Conservation (phyloP, 2,113 vertebrate species). For the Grammomys dolichurus region DNA sequence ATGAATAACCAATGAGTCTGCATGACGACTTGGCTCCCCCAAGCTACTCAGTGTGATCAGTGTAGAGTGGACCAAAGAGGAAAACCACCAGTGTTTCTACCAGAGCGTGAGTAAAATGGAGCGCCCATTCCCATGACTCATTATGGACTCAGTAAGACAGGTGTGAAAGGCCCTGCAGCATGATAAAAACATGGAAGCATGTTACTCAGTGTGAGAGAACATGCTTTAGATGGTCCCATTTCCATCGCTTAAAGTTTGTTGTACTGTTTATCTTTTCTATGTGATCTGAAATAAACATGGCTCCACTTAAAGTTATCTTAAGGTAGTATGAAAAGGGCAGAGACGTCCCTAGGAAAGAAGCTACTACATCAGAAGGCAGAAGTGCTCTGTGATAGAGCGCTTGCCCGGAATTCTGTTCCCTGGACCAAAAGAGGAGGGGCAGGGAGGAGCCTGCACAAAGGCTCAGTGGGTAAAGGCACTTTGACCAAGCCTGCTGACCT, state of each 20-base stretch:
- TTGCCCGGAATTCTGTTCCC: not conserved
- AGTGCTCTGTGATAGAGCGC: not conserved
- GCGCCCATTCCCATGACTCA: not conserved
- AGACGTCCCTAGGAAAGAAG: not conserved
- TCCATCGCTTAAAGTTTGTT: not conserved
- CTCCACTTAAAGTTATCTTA: constrained; percentile 47
- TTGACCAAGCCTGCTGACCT: not conserved
- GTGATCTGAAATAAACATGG: constrained; percentile 3
- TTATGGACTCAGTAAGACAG: not conserved
- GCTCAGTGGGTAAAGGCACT: not conserved
- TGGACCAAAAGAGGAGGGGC: not conserved
- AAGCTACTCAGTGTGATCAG: not conserved
- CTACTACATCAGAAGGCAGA: not conserved
- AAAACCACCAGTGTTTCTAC: not conserved
- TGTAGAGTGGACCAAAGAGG: not conserved
- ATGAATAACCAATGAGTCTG: not conserved
- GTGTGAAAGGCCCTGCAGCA: not conserved
- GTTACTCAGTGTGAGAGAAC: not conserved
- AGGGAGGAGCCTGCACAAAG: too few species aligned
- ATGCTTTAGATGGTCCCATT: not conserved
- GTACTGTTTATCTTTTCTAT: not conserved
- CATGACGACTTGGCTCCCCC: not conserved
- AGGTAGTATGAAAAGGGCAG: not conserved
- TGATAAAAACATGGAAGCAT: not conserved
- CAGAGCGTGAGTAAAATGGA: not conserved